Percentiles rank a stretch among this genome's conserved stretches.
Conservation (phyloP, 1,140 invertebrate species). For the Propsilocerus akamusi region DNA sequence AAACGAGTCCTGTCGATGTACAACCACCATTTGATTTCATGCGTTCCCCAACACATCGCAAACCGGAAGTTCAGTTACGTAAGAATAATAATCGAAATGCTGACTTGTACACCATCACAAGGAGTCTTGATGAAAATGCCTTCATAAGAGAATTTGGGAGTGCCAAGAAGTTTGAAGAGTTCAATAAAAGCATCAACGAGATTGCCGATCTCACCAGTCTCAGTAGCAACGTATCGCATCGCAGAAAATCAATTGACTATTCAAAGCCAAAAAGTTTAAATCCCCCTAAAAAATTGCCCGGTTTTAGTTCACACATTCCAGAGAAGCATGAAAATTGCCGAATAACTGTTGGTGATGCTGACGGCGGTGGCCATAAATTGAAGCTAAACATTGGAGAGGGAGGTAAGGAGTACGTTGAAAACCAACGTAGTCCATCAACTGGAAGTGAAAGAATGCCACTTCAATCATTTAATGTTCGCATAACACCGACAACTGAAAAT, state of each 20-base stretch:
- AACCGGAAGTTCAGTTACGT: conserved; percentile 2
- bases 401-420: conserved; percentile 5
- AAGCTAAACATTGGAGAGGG: conserved; percentile 6
- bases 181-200: conserved; percentile 17
- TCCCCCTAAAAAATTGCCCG: conserved; percentile 34
- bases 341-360: conserved; percentile 9
- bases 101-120: conserved; percentile 27
- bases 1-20: conserved; percentile 27
- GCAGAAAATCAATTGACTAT: conserved; percentile 24
- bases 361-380: conserved; percentile 8
- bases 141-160: conserved; percentile 40
- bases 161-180: conserved; percentile 21
- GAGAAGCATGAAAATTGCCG: conserved; percentile 20
- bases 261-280: conserved; percentile 28
- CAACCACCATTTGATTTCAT: conserved; percentile 20
- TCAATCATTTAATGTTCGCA: conserved; percentile 14
- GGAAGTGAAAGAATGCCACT: conserved; percentile 8
- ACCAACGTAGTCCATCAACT: conserved; percentile 7
- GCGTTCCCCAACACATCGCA: conserved; percentile 13
- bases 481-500: conserved; percentile 35
- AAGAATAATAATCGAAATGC: not conserved
- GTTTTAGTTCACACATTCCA: conserved; percentile 17
- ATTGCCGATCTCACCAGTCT: conserved; percentile 17
- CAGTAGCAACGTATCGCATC: conserved; percentile 26
- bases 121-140: conserved; percentile 51